Base-by-base conservation (phyloP, 1,140 invertebrate genomes). In the Sitophilus oryzae region DNA sequence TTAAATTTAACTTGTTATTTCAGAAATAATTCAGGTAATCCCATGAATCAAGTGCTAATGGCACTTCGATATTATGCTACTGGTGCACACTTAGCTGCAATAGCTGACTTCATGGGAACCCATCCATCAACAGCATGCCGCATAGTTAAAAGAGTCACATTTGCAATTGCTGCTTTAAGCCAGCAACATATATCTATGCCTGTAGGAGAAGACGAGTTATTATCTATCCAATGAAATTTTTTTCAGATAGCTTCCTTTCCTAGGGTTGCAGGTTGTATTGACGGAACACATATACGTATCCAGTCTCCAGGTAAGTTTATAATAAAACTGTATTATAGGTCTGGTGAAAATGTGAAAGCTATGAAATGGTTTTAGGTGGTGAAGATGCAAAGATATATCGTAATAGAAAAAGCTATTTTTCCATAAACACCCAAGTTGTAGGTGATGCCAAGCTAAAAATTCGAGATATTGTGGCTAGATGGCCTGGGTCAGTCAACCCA, bases 401-500 rank as follows among this genome's bases (percentile, higher is more conserved):
- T 8, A 74, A 73, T 46, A 60, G 69, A 52, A 73, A 75, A 59
- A 54, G 55, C 3, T 72, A 62, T 50, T 73, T 70, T 61, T 71
- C 67, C 2, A 59, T 71, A 18, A 73, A 74, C 58, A 64, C 70
- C 0, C 71, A 74, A 60, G 51, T 63, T 11, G 48, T 72, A 10
- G 64, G 62, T 36, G 62, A 68, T 60, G 19, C 58, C 2, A 25
- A 65, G 30, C 23, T 67, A 15, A 40, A 48, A 40, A 65, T 74
- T 22, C 40, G 43, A 16, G 61, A 73, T 49, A 58, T 73, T 40
- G 70, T 74, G 10, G 64, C 66, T 9, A 54, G 69, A n/a, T 72
- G 68, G 67, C 70, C 69, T 8, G 70, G 69, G 62, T 35, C 52
- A 68, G 14, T 63, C 57, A 40, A 53, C 56, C 3, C 69, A 71